Base-by-base conservation (phyloP, 1,140 invertebrate genomes). In the Cotesia chilonis region DNA sequence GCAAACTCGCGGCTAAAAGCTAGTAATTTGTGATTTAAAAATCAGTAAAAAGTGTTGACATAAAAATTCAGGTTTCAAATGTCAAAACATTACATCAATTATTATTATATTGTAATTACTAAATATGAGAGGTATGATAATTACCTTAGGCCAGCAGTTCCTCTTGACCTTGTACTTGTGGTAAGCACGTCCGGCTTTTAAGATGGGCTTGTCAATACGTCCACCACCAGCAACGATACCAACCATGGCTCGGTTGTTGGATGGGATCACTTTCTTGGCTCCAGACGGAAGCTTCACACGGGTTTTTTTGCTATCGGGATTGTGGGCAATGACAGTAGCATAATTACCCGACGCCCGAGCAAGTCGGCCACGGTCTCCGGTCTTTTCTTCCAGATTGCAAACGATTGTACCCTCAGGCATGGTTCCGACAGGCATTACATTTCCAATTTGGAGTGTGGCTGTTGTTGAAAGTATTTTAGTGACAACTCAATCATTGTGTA, bases 321-420 rank as follows among this genome's bases (percentile, higher is more conserved):
- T 99, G 89, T 99, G 98, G 28, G 97, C 96, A 83, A 99, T 97
- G 17, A 99, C 96, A 36, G 96, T 99, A 38, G 98, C 98, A 83
- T 99, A 99, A 88, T 99, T 99, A 74, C 98, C 98, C 77, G 98
- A 99, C 20, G 97, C 95, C 81, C 97, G 91, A 41, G 98, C 98
- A 71, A 99, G 89, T 84, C 95, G 93, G 77, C 98, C 98, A 82
- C 98, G 90, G 84, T 99, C 98, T 73, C 98, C 98, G 83, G 96
- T 95, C 87, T 99, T 99, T 86, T 99, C 97, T 88, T 99, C 98
- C 77, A 99, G 85, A 84, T 98, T 98, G 87, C 98, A 99, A 35
- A 99, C 93, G 83, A 99, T 97, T 12, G 98, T 99, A 92, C 98
- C 98, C 90, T 99, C 98, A 84, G 98, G 98, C 96, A 99, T 98